These are phyloP conservation scores for Volucella zonaria DNA, from an alignment of 2,888 invertebrate genomes.

Conservation along the genomic window DNA sequence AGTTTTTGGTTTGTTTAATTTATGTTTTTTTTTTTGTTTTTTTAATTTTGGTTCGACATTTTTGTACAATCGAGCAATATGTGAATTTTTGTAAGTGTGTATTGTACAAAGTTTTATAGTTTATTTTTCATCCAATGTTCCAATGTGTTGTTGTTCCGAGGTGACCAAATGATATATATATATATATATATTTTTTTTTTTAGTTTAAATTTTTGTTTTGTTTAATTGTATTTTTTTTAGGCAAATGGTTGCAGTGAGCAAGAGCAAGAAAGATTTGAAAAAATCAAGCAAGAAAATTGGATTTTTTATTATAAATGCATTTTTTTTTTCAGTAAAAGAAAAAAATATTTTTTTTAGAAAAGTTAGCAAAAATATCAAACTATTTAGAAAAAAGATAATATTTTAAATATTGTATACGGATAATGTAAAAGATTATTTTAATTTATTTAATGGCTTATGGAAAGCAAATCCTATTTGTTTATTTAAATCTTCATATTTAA, in stretches of 20 bases:
- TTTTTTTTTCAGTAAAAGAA: constrained; percentile 28
- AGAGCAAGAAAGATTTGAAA: constrained; percentile 75
- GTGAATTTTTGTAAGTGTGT: constrained; percentile 38
- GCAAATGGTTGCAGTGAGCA: constrained; percentile 74
- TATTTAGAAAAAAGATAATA: constrained; percentile 38
- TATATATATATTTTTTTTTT: constrained; percentile 33
- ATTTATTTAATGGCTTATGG: constrained; percentile 30
- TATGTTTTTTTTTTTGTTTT: constrained; percentile 35
- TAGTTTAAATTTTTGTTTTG: constrained; percentile 54
- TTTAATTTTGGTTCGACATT: constrained; percentile 15
- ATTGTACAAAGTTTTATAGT: constrained; percentile 41
- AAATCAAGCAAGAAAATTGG: constrained; percentile 75
- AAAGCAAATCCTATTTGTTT: constrained; percentile 31
- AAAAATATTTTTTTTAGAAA: constrained; percentile 28
- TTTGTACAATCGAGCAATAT: constrained; percentile 52
- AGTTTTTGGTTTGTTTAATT: constrained; percentile 34
- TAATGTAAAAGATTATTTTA: constrained; percentile 21
- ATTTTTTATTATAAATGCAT: constrained; percentile 70
- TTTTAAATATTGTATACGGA: constrained; percentile 8
- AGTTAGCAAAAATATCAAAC: constrained; percentile 49
- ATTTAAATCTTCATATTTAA: constrained; percentile 27
- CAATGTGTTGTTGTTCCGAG: constrained; percentile 59
- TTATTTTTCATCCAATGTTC: constrained; percentile 47
- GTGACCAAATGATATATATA: constrained; percentile 47
- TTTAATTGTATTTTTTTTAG: constrained; percentile 58